Evolutionary conservation across 2,797 vertebrate species (phyloP), one percentile per base, ranked within the genome.

Genomic region (Neosilurus hyrtlii): DNA sequence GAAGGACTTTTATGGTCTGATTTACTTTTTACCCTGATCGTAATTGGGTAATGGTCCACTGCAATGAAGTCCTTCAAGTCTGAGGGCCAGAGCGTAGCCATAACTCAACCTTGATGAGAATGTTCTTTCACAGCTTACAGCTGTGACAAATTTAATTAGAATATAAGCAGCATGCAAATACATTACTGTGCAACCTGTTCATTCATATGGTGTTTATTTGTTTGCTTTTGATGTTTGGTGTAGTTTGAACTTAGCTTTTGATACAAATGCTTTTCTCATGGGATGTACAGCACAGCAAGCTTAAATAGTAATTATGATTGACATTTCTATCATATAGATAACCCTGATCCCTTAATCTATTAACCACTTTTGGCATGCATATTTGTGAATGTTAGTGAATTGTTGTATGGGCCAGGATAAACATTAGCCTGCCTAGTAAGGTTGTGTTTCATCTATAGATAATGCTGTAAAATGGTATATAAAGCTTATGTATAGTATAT

Each of bases 121-220:
- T 56, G 24, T 24, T 43, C 10, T 59, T 11, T 59, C 20, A 11
- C 30, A 59, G 56, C 22, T 24, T 78, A 63, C 59, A 78, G 35
- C 22, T 49, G 14, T 0, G 1, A 62, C 22, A 78, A 4, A 63
- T 51, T 63, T 63, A 51, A 63, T 63, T 51, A 4, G 22, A 20
- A 51, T 18, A 78, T 78, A 11, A 78, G 59, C 59, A 78, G 76
- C 76, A 12, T 22, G 61, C 61, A 51, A 49, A 63, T 18, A 63
- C 22, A 26, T 18, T 78, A 12, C 8, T 9, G 35, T 22, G 43
- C 57, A 62, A 62, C 35, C 11, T 16, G 12, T 49, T 51, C 0
- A 16, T 65, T 65, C 51, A 65, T 62, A 49, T 30, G 65, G 43
- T 65, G 43, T 65, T 78, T 52, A 78, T 9, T 26, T 78, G 37